These are phyloP conservation scores for Pseudopipra pipra DNA, from an alignment of 2,113 vertebrate genomes.

Conservation along the genomic window DNA sequence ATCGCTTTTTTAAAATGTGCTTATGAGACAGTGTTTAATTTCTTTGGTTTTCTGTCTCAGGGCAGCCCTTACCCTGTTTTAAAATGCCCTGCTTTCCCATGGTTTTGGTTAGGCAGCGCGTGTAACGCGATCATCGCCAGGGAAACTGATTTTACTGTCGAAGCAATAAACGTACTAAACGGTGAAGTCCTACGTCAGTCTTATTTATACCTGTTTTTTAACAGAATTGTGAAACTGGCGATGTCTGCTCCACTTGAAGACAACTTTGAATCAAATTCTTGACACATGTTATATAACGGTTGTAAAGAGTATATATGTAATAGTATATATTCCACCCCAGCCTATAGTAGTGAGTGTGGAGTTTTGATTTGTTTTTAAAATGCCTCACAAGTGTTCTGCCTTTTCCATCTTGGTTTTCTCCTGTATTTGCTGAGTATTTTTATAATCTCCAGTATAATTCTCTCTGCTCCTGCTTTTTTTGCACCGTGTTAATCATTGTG, in stretches of 20 bases:
- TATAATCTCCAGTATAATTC: not conserved
- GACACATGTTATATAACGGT: not conserved
- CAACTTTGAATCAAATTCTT: not conserved
- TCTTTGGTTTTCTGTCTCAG: rapidly evolving
- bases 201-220: not conserved
- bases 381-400: not conserved
- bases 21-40: not conserved
- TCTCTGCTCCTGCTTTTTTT: not conserved
- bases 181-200: rapidly evolving
- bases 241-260: not conserved
- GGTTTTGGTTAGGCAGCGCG: not conserved
- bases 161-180: not conserved
- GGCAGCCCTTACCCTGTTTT: rapidly evolving
- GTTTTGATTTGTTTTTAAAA: not conserved
- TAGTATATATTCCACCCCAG: no score
- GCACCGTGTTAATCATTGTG: rapidly evolving
- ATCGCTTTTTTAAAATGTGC: rapidly evolving
- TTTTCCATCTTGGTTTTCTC: not conserved
- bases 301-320: not conserved
- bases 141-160: not conserved
- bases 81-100: rapidly evolving
- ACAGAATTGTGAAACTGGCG: not conserved
- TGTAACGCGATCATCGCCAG: rapidly evolving
- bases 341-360: rapidly evolving
- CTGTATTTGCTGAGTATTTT: not conserved